These are phyloP conservation scores for Lampropteryx suffumata DNA, from an alignment of 2,888 invertebrate species.

Conservation along the genomic window DNA sequence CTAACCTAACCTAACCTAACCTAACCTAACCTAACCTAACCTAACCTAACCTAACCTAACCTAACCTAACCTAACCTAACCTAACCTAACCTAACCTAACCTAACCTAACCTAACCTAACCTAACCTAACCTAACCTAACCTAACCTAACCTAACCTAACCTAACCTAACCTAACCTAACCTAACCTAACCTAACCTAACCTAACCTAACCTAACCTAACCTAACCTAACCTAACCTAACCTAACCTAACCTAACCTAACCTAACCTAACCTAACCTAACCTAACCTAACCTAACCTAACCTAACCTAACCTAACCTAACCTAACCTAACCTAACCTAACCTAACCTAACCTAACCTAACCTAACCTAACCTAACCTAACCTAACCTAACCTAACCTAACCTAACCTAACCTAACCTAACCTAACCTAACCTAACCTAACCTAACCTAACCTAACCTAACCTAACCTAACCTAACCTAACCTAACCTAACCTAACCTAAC, in stretches of 20 bases:
- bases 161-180: conserved; percentile 33
- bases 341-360: neutral
- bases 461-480: conserved; percentile 36
- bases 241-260: conserved; percentile 33
- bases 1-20: too few species aligned
- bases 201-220: conserved; percentile 32
- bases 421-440: conserved; percentile 30
- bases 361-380: neutral
- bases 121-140: conserved; percentile 33
- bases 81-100: conserved; percentile 28
- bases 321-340: neutral
- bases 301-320: neutral
- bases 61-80: conserved; percentile 28
- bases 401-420: neutral
- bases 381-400: neutral
- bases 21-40: too few species aligned
- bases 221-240: conserved; percentile 34
- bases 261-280: conserved; percentile 22
- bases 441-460: conserved; percentile 37
- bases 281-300: neutral
- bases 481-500: conserved; percentile 35
- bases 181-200: conserved; percentile 33
- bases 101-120: conserved; percentile 33
- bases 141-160: conserved; percentile 34
- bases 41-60: conserved; percentile 2